Conservation (phyloP, 2,888 invertebrate genomes). For the Aphidius colemani region DNA sequence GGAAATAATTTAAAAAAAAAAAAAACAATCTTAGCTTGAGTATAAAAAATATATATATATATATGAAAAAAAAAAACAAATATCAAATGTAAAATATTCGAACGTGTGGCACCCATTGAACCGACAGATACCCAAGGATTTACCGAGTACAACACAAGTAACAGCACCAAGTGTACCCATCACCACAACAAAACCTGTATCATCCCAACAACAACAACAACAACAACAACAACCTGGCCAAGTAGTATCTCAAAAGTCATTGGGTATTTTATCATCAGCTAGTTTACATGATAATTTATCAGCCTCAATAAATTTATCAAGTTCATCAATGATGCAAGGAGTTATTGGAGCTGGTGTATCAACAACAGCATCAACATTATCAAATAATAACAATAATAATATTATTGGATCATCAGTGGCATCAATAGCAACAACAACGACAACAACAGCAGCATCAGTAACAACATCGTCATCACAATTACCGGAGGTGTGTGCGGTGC, state of each 20-base stretch:
- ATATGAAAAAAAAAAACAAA: conserved; percentile 28
- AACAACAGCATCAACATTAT: conserved; percentile 35
- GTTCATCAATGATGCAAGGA: conserved; percentile 46
- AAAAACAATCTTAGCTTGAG: conserved; percentile 21
- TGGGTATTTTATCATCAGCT: conserved; percentile 51
- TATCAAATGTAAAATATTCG: conserved; percentile 47
- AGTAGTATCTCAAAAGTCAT: conserved; percentile 51
- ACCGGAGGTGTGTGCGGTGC: conserved; percentile 61
- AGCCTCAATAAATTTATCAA: conserved; percentile 37
- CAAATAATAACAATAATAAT: background rate
- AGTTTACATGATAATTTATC: conserved; percentile 14
- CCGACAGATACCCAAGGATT: conserved; percentile 67
- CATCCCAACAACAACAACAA: conserved; percentile 47
- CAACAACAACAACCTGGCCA: conserved; percentile 46
- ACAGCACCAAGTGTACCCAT: conserved; percentile 59
- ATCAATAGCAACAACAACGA: conserved; percentile 31
- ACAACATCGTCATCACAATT: conserved; percentile 49
- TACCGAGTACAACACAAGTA: conserved; percentile 60
- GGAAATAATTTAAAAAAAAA: conserved; percentile 22
- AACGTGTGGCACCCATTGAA: conserved; percentile 57
- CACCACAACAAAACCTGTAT: conserved; percentile 56
- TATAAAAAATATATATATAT: conserved; percentile 4
- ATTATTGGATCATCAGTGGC: conserved; percentile 16
- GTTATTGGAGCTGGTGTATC: conserved; percentile 28
- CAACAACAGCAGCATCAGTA: conserved; percentile 34